phyloP scores from a whole-genome alignment of 2,888 invertebrate species.

The Capitulum mitella region DNA sequence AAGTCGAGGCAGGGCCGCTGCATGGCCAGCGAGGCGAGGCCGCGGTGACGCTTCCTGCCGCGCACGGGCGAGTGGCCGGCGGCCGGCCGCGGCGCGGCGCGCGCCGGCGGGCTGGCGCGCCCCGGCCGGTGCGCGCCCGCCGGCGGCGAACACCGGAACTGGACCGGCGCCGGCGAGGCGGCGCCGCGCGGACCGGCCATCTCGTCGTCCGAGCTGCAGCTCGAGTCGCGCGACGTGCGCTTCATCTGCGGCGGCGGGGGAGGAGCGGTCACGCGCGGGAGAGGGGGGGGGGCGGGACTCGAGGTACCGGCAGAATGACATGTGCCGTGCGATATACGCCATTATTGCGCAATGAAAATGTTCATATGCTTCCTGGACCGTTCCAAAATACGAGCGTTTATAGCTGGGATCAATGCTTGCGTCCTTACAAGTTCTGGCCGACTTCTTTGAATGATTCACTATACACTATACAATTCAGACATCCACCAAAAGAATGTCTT shows the following conservation, averaged over 20 bases:
- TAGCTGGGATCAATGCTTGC: no score
- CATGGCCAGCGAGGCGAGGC: conserved; percentile 48
- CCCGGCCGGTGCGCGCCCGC: conserved; percentile 75
- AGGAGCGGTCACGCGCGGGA: no score
- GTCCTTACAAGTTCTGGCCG: no score
- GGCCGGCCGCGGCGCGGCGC: conserved; percentile 44
- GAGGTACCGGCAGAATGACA: no score
- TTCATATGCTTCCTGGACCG: no score
- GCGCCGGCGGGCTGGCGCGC: conserved; percentile 49
- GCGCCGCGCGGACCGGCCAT: neutral
- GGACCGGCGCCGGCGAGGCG: conserved; percentile 57
- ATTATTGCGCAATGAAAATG: no score
- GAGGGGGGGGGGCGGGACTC: no score
- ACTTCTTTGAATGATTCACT: no score
- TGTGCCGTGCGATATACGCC: no score
- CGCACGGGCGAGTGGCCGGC: conserved; percentile 42
- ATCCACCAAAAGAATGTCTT: no score
- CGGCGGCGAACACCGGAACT: conserved; percentile 85
- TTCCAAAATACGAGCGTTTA: no score
- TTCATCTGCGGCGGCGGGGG: neutral
- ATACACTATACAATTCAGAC: no score
- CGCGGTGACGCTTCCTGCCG: conserved; percentile 24
- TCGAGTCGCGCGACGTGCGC: conserved; percentile 5
- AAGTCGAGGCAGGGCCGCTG: conserved; percentile 87
- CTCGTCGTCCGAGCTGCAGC: conserved; percentile 17